Base-by-base conservation (phyloP, 2,888 invertebrate species). In the Phortica magna region DNA sequence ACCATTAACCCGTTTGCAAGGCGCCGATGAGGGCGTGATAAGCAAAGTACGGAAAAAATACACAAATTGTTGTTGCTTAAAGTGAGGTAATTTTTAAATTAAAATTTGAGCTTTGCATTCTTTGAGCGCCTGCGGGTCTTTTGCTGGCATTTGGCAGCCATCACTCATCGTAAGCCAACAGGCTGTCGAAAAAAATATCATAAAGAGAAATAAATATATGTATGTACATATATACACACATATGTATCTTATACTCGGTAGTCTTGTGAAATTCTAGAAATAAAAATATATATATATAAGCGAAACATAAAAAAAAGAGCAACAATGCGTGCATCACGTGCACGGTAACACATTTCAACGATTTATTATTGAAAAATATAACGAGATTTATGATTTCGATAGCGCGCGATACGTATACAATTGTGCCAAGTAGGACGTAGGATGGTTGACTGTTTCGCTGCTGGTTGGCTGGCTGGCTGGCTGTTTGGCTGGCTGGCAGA, bases 331-430 rank as follows among this genome's bases (percentile, higher is more conserved):
- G n/a, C 65, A 74, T 61, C 74, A 74, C 74, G 74, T 74, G 74
- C 64, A 12, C 22, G 73, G 74, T 64, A 74, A 74, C 74, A 74
- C 64, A 74, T 74, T 74, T 74, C 53, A 53, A 53, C 64, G 65
- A 74, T 74, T 74, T 74, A 74, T 74, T 55, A 39, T 59, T 73
- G 71, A 79, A 78, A 80, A 79, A 77, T 82, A 82, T 83, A 70
- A 73, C 76, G 79, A 85, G 87, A 84, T 84, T 84, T 84, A 84
- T 84, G 87, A 79, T 82, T 80, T 84, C 12, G 22, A 61, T 22
- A 17, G 19, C 61, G 10, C 31, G 31, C 31, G 31, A 31, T 31
- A 31, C 31, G 31, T 31, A 31, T 31, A 31, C 31, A 31, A 31
- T 31, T 31, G 31, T 2, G 31, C 31, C 1, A 31, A 31, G 31